Evolutionary conservation across 2,888 invertebrate genomes (phyloP).

Genomic region (Coenonympha arcania): DNA sequence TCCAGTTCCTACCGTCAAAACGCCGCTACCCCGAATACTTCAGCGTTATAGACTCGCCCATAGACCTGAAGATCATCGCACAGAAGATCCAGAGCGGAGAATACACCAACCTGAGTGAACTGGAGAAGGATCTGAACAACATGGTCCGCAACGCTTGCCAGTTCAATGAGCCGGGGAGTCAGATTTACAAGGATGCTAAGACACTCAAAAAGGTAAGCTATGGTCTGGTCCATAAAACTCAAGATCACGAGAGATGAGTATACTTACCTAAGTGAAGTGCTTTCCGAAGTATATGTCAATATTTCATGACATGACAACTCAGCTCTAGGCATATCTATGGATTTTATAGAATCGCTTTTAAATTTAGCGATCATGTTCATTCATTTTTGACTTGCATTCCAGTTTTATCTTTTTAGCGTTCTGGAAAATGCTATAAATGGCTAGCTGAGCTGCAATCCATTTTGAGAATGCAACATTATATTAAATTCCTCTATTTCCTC

Average conservation of each 20-base stretch:
- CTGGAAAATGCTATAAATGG: no score
- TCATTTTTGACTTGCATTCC: no score
- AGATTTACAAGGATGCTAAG: constrained; percentile 96
- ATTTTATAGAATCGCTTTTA: no score
- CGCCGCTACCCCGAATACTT: constrained; percentile 97
- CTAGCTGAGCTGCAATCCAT: no score
- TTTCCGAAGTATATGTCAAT: no score
- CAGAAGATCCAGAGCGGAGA: constrained; percentile 89
- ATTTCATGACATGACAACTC: no score
- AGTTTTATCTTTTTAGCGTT: no score
- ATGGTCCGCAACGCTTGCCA: constrained; percentile 96
- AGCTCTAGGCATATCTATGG: no score
- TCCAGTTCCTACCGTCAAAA: constrained; percentile 93
- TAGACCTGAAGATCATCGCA: constrained; percentile 95
- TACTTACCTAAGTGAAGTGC: background rate
- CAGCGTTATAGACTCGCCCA: constrained; percentile 92
- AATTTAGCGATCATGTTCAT: no score
- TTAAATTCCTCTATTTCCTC: no score
- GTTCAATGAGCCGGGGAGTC: constrained; percentile 97
- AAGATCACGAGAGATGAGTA: background rate
- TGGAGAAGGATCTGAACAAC: constrained; percentile 90
- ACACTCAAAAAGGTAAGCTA: constrained; percentile 81
- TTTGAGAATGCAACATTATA: no score
- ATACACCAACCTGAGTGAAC: constrained; percentile 83
- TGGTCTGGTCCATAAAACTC: background rate